Conservation (phyloP, 2,113 vertebrate genomes). For the Pseudorasbora parva region DNA sequence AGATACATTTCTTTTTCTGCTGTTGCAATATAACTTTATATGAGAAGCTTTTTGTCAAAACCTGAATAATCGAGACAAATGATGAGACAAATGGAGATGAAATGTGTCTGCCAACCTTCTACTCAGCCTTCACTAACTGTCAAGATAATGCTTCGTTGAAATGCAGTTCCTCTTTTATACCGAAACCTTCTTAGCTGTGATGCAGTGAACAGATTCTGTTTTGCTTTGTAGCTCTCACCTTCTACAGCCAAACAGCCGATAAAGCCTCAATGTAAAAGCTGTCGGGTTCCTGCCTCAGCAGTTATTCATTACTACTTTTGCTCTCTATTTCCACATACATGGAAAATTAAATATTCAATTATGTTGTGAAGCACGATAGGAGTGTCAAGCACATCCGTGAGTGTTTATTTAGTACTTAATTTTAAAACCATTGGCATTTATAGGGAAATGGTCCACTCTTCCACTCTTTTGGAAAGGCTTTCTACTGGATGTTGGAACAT, state of each 20-base stretch:
- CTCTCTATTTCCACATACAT: neutral
- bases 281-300: neutral
- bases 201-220: constrained; percentile 19
- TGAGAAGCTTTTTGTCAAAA: neutral
- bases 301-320: neutral
- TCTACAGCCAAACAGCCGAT: neutral
- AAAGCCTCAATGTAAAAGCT: constrained; percentile 4
- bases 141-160: neutral
- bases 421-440: too few species aligned
- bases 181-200: neutral
- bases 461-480: too few species aligned
- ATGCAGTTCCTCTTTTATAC: neutral
- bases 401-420: too few species aligned
- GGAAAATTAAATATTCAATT: too few species aligned
- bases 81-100: too few species aligned
- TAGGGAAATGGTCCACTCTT: too few species aligned
- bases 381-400: too few species aligned
- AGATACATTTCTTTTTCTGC: neutral
- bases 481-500: too few species aligned
- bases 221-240: constrained; percentile 26
- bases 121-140: neutral
- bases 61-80: neutral
- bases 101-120: neutral
- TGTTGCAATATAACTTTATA: neutral
- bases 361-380: too few species aligned